phyloP scores from a whole-genome alignment of 2,113 vertebrate species.

The Uria aalge region DNA sequence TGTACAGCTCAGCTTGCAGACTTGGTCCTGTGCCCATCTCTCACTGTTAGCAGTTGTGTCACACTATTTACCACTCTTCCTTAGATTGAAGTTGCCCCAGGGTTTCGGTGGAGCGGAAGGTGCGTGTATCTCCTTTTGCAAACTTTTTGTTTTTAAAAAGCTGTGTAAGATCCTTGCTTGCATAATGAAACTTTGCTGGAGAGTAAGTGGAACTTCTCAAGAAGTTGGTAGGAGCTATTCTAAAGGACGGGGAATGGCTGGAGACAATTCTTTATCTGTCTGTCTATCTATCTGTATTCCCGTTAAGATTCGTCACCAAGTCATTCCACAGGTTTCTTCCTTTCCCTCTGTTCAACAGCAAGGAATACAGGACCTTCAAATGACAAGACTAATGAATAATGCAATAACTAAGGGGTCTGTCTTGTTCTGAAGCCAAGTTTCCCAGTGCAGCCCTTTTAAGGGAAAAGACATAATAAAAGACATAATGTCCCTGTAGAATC shows the following conservation, averaged over 20 bases:
- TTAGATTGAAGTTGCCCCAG: background rate
- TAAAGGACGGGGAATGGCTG: background rate
- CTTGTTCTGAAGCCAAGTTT: conserved; percentile 1
- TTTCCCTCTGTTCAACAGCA: background rate
- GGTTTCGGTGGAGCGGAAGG: background rate
- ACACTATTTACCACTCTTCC: background rate
- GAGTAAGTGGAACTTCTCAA: background rate
- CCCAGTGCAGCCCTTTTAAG: conserved; percentile 6
- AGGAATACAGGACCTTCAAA: background rate
- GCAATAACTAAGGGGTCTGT: conserved; percentile 2
- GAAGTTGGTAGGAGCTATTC: background rate
- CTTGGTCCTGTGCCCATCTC: background rate
- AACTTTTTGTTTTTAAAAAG: background rate
- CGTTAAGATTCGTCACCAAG: background rate
- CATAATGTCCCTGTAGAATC: background rate
- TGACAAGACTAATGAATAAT: background rate
- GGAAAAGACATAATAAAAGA: background rate
- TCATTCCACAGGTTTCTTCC: background rate
- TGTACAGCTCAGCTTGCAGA: background rate
- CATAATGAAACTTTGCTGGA: background rate
- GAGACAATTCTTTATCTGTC: background rate
- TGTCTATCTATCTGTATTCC: fast-evolving
- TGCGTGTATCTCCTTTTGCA: background rate
- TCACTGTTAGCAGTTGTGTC: background rate
- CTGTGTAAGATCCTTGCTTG: background rate